Evolutionary conservation across 1,140 invertebrate species (phyloP), one percentile per base, ranked within the genome.

Genomic region (Panulirus ornatus): DNA sequence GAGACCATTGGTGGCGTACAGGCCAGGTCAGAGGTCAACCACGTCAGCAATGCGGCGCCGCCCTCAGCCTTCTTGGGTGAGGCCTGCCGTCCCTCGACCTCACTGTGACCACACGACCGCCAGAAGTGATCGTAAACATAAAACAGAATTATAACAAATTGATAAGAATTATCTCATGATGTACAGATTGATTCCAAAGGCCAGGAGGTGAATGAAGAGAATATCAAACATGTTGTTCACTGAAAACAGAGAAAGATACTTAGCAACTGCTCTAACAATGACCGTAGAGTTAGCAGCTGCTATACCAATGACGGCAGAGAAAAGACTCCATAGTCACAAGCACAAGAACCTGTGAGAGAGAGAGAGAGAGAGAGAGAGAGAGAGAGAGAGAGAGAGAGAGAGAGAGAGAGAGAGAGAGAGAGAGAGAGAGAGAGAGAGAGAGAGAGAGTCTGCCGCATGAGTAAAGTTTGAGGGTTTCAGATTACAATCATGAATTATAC

Each of bases 361-460:
- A 70, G 63, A 70, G 63, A n/a, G 36, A 76, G 36, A 76, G 73
- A 76, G 36, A 76, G 38, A 76, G 36, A 76, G 73, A 40, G 36
- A 40, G 73, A 44, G 73, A 40, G 38, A 42, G 73, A 76, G 73
- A 76, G 73, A 42, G 73, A 76, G 16, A 42, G 73, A 42, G 38
- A 76, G 73, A 42, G 73, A 76, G 73, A 42, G 38, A 76, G 73
- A 42, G 73, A 76, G 38, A n/a, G 73, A 42, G 73, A 76, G 76
- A 40, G 42, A 47, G 36, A 38, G 22, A 38, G 42, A n/a, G 42
- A 47, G 40, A 38, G 27, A 34, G 22, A 22, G 70, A 22, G 22
- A 47, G 75, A 54, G 76, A 51, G 44, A 30, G 42, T 11, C 30
- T n/a, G 66, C 16, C 9, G n/a, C 9, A 70, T n/a, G 36, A 9